Evolutionary conservation across 2,888 invertebrate genomes (phyloP).

Genomic region (Agriopis leucophaearia): DNA sequence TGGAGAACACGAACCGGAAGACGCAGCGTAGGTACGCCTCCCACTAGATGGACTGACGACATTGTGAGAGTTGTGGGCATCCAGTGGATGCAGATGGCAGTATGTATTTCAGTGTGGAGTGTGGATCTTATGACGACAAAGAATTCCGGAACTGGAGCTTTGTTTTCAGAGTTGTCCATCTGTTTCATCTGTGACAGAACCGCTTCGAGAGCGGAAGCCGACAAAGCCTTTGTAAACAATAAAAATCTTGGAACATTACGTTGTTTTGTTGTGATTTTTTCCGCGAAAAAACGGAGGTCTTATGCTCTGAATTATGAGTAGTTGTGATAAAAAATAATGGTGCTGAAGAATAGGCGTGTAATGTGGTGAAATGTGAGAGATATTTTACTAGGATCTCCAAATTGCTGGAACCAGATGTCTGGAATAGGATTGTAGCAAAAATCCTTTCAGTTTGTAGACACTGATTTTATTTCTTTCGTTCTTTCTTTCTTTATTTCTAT

Average conservation of each 20-base stretch:
- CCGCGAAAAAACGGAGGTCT: slow-evolving; percentile 21
- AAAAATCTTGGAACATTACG: slow-evolving; percentile 52
- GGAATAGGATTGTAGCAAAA: too few species aligned
- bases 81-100: too few species aligned
- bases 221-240: slow-evolving; percentile 53
- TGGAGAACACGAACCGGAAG: too few species aligned
- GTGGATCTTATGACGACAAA: too few species aligned
- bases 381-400: slow-evolving; percentile 7
- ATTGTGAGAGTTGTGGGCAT: too few species aligned
- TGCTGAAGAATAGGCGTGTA: slow-evolving; percentile 18
- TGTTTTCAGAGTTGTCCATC: not conserved
- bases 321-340: slow-evolving; percentile 23
- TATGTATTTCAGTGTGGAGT: too few species aligned
- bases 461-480: too few species aligned
- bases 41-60: too few species aligned
- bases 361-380: slow-evolving; percentile 1
- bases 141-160: too few species aligned
- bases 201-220: slow-evolving; percentile 50
- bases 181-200: slow-evolving; percentile 22
- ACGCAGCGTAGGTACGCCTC: too few species aligned
- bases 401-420: slow-evolving; percentile 6
- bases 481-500: not conserved
- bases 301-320: slow-evolving; percentile 28
- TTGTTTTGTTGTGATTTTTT: slow-evolving; percentile 49
- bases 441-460: too few species aligned